These are phyloP conservation scores for Platalea minor DNA, from an alignment of 2,797 vertebrate species.

Conservation along the genomic window DNA sequence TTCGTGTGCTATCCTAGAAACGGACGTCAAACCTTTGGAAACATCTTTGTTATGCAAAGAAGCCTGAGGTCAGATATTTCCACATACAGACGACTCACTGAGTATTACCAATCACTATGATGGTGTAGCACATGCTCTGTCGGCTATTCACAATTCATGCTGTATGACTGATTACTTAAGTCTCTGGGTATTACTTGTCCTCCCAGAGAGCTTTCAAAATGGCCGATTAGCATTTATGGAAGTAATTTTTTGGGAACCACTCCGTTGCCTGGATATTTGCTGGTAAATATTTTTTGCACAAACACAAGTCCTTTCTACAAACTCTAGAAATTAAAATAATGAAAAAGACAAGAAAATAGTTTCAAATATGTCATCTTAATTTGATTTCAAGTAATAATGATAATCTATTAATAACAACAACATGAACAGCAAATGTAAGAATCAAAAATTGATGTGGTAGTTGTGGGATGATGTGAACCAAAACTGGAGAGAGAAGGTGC, in stretches of 20 bases:
- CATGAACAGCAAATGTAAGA: not conserved
- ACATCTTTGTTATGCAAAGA: not conserved
- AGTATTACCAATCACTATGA: not conserved
- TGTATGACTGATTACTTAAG: not conserved
- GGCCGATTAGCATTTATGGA: not conserved
- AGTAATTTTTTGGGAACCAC: not conserved
- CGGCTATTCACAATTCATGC: not conserved
- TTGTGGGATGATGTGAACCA: not conserved
- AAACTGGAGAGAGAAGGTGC: not conserved
- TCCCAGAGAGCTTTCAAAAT: not conserved
- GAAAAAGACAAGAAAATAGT: not conserved
- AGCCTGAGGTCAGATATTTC: not conserved
- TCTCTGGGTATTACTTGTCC: not conserved
- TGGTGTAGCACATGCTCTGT: not conserved
- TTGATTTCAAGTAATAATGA: not conserved
- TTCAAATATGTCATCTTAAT: not conserved
- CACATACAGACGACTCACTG: not conserved
- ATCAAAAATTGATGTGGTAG: not conserved
- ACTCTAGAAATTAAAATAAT: not conserved
- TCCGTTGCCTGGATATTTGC: not conserved
- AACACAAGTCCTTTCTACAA: not conserved
- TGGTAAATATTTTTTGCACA: not conserved
- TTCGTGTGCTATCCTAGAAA: not conserved
- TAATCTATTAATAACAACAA: not conserved
- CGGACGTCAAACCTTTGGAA: not conserved